phyloP scores from a whole-genome alignment of 2,888 invertebrate species.

The Dicranocentrus wangi region DNA sequence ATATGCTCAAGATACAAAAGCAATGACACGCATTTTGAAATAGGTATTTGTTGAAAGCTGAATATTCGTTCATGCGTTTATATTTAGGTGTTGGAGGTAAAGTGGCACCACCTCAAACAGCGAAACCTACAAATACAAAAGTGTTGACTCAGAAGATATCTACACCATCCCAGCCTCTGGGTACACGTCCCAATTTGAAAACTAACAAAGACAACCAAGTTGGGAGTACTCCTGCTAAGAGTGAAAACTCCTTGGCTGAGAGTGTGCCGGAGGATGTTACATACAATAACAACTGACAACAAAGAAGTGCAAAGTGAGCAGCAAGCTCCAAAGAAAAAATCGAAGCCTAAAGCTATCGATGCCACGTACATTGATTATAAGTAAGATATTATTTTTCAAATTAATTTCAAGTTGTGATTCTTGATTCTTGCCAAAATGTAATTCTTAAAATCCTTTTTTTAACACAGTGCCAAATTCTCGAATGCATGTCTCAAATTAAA shows the following conservation, averaged over 20 bases:
- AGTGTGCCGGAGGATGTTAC: too few relatives aligned
- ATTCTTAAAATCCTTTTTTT: constrained; percentile 3
- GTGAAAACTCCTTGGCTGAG: too few relatives aligned
- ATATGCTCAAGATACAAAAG: too few relatives aligned
- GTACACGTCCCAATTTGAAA: neutral
- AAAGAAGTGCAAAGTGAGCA: neutral
- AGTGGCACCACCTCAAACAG: too few relatives aligned
- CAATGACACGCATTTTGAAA: too few relatives aligned
- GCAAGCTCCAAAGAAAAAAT: constrained; percentile 25
- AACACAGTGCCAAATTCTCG: constrained; percentile 59
- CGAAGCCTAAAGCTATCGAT: constrained; percentile 68
- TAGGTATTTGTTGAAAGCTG: too few relatives aligned
- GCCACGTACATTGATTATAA: constrained; percentile 64
- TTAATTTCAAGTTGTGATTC: neutral
- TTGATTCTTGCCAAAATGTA: neutral
- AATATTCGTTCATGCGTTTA: too few relatives aligned
- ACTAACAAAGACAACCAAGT: too few relatives aligned
- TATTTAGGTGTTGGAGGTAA: too few relatives aligned
- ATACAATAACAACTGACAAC: too few relatives aligned
- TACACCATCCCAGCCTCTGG: neutral
- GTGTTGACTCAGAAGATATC: neutral
- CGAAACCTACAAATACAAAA: too few relatives aligned
- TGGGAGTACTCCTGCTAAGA: too few relatives aligned
- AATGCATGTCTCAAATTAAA: constrained; percentile 59
- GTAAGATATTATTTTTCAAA: constrained; percentile 50